These are phyloP conservation scores for Tapirus indicus DNA, from an alignment of 2,797 vertebrate genomes.

Conservation along the genomic window DNA sequence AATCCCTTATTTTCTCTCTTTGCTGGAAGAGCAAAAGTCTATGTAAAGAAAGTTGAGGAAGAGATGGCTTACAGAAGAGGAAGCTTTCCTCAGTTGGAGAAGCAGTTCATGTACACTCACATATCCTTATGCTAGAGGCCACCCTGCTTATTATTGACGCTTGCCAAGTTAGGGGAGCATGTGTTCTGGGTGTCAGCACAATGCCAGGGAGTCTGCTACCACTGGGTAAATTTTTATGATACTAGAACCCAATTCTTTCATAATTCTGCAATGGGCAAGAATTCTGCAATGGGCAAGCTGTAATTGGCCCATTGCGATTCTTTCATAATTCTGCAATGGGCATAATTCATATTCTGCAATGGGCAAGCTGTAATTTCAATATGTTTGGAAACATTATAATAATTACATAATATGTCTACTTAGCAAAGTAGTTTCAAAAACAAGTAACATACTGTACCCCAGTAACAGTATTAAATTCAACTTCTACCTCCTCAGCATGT, in stretches of 20 bases:
- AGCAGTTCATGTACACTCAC: not conserved
- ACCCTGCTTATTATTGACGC: not conserved
- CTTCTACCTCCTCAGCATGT: not conserved
- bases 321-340: not conserved
- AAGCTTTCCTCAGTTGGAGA: not conserved
- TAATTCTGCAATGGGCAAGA: not conserved
- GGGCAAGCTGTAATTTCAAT: not conserved
- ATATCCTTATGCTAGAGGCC: not conserved
- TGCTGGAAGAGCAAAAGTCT: not conserved
- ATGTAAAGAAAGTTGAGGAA: not conserved
- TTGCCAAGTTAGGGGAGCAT: not conserved
- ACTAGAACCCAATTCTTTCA: not conserved
- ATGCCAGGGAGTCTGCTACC: not conserved
- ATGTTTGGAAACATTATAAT: not conserved
- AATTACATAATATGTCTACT: not conserved
- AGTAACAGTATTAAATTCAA: not conserved
- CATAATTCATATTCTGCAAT: no score
- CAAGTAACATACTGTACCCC: not conserved
- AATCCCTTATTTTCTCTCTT: not conserved
- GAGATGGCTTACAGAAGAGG: not conserved
- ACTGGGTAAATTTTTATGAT: not conserved
- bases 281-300: not conserved
- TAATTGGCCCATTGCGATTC: no score
- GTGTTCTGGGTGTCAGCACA: not conserved
- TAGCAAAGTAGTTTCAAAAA: not conserved